Evolutionary conservation across 2,797 vertebrate genomes (phyloP), one percentile per base, ranked within the genome.

Genomic region (Okamejei kenojei): DNA sequence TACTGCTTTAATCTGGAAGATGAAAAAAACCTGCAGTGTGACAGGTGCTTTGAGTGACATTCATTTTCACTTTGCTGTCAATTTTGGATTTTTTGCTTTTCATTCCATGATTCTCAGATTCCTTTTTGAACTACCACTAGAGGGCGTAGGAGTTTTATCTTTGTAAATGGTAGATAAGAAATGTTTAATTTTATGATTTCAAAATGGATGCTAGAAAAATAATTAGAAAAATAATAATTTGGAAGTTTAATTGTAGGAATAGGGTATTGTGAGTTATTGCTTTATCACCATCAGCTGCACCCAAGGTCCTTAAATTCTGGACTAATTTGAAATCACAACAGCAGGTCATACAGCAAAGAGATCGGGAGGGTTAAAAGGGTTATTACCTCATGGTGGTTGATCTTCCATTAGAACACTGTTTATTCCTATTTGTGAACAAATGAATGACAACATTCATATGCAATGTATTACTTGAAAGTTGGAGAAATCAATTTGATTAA

Each of bases 201-300:
- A 92, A 92, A 92, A 92, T 92, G 90, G 90, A 92, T 92, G 90
- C 90, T n/a, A n/a, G n/a, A n/a, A n/a, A n/a, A n/a, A n/a, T n/a
- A n/a, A n/a, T n/a, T n/a, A n/a, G n/a, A n/a, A n/a, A n/a, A n/a
- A n/a, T n/a, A n/a, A n/a, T n/a, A n/a, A n/a, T n/a, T n/a, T n/a
- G n/a, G n/a, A 65, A 88, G 17, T 65, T 88, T n/a, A n/a, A 61
- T n/a, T 15, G 10, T 26, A 21, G 7, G 7, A 81, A 13, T 13
- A 84, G 23, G 77, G 17, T n/a, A 68, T 65, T 68, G 32, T 88
- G 61, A 68, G 15, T 84, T 61, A 58, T 26, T 26, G n/a, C n/a
- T 88, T 17, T 2, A 19, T 7, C 58, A 86, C 29, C 32, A n/a
- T 13, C 7, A 86, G 13, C 29, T n/a, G 4, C 13, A 17, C 1